A percentile compares a stretch with the other conserved stretches of the same genome.
Evolutionary conservation across 2,797 vertebrate species (phyloP).

Genomic region (Sciurus vulgaris): DNA sequence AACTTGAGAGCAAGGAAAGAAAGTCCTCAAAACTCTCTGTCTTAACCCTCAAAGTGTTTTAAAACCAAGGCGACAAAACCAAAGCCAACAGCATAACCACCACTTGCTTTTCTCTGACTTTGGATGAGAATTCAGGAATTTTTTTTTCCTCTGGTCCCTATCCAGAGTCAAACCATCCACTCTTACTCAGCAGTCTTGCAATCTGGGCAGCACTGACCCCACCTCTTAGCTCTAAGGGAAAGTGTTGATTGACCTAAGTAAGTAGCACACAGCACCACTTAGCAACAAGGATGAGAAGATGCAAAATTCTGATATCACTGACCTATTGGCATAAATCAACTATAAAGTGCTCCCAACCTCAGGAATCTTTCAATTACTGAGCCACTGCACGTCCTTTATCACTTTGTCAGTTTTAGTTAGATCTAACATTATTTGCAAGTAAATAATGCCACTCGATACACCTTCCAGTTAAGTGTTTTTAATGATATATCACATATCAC

Average conservation of each 20-base stretch:
- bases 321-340: neutral
- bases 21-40: neutral
- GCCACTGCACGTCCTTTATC: neutral
- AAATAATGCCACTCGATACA: neutral
- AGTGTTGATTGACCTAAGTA: neutral
- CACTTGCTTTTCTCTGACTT: neutral
- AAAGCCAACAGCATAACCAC: neutral
- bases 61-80: neutral
- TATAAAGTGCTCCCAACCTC: neutral
- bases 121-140: neutral
- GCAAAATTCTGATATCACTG: neutral
- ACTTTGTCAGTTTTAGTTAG: neutral
- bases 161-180: neutral
- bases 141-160: neutral
- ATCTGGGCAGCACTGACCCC: neutral
- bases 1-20: neutral
- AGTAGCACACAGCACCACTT: neutral
- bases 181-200: neutral
- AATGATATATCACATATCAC: slow-evolving; percentile 36
- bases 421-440: slow-evolving; percentile 51
- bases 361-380: slow-evolving; percentile 36
- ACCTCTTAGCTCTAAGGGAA: neutral
- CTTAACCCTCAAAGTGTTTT: neutral
- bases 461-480: slow-evolving; percentile 50
- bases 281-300: neutral